These are phyloP conservation scores for Drosophila yooni DNA, from an alignment of 2,888 invertebrate genomes.

Conservation along the genomic window DNA sequence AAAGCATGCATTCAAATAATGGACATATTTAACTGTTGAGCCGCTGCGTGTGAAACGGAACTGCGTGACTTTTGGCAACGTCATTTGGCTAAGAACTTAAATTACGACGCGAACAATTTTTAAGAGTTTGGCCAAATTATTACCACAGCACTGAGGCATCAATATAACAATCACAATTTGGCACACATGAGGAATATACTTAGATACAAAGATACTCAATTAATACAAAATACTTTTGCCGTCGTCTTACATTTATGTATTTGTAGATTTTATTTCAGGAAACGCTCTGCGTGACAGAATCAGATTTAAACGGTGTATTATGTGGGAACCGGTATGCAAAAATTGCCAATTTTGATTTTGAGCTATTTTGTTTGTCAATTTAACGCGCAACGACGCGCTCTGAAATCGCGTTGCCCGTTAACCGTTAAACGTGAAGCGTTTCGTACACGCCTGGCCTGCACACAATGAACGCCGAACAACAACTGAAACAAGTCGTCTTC, in stretches of 20 bases:
- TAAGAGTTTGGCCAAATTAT: not conserved
- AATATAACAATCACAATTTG: conserved; percentile 8
- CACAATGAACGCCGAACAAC: conserved; percentile 74
- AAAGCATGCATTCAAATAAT: conserved; percentile 49
- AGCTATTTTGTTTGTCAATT: conserved; percentile 10
- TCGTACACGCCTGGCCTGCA: conserved; percentile 67
- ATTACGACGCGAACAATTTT: conserved; percentile 37
- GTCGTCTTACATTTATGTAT: conserved; percentile 11
- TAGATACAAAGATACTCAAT: conserved; percentile 18
- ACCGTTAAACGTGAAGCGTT: conserved; percentile 47
- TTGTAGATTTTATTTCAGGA: conserved; percentile 9
- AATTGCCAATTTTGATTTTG: conserved; percentile 27
- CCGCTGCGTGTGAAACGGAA: conserved; percentile 61
- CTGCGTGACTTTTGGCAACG: conserved; percentile 32
- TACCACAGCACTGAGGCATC: not conserved
- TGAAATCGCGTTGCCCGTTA: conserved; percentile 33
- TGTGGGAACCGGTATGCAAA: conserved; percentile 54
- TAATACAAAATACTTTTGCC: conserved; percentile 1
- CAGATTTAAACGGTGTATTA: conserved; percentile 38
- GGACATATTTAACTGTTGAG: conserved; percentile 40
- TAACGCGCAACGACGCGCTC: conserved; percentile 25
- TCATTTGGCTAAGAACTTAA: conserved; percentile 34
- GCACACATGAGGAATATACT: conserved; percentile 1
- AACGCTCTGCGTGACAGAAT: conserved; percentile 9
- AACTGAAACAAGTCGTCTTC: conserved; percentile 56